phyloP scores from a whole-genome alignment of 2,797 vertebrate genomes.

The Luscinia luscinia region DNA sequence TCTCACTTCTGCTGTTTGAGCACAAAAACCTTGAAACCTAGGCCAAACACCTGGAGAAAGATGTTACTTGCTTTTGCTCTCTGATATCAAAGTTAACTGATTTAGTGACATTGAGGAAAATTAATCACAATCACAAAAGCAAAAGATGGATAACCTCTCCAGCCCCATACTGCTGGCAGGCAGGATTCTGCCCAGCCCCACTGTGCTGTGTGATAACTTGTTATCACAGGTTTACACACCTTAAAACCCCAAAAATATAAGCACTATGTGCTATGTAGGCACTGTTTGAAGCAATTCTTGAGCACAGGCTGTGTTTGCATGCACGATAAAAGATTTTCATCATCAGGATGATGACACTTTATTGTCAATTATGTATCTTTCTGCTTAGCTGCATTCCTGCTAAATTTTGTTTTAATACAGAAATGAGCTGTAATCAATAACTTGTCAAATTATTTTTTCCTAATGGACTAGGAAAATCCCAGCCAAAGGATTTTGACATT shows the following conservation, averaged over 20 bases:
- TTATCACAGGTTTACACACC: not conserved
- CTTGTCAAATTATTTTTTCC: slow-evolving; percentile 51
- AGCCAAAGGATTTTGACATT: slow-evolving; percentile 49
- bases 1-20: not conserved
- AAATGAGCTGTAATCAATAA: slow-evolving; percentile 57
- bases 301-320: not conserved
- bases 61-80: not conserved
- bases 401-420: slow-evolving; percentile 45
- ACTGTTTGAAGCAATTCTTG: not conserved
- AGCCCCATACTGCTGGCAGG: not conserved
- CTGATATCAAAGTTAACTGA: not conserved
- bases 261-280: not conserved
- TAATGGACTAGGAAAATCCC: slow-evolving; percentile 20
- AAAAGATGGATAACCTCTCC: not conserved
- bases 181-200: not conserved
- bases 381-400: slow-evolving; percentile 11
- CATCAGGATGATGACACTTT: slow-evolving; percentile 4
- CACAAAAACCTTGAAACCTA: not conserved
- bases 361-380: slow-evolving; percentile 49
- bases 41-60: not conserved
- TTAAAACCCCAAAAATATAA: rapidly evolving
- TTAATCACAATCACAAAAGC: not conserved
- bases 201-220: not conserved
- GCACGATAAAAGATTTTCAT: not conserved
- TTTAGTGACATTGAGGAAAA: not conserved